Evolutionary conservation across 2,888 invertebrate species (phyloP).

Genomic region (Leucophora obtusa): DNA sequence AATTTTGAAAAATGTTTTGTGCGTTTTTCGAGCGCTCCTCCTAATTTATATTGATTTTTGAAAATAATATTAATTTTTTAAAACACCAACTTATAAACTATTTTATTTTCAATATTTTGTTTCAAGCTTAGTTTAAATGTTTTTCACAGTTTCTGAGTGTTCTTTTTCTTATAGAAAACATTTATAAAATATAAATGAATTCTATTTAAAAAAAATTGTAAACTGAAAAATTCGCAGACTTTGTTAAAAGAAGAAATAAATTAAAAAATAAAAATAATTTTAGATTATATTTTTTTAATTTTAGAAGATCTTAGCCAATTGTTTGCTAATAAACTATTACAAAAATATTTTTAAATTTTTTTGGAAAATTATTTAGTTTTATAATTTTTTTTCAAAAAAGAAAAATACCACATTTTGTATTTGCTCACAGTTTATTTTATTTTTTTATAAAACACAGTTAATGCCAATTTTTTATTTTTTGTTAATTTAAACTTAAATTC

Average conservation of each 20-base stretch:
- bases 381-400: constrained; percentile 37
- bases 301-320: constrained; percentile 59
- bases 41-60: constrained; percentile 55
- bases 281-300: constrained; percentile 37
- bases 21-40: constrained; percentile 70
- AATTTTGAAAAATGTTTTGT: constrained; percentile 53
- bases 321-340: constrained; percentile 32
- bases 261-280: constrained; percentile 7
- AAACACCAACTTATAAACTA: constrained; percentile 58
- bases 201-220: constrained; percentile 18
- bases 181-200: constrained; percentile 12
- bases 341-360: constrained; percentile 51
- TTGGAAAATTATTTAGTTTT: constrained; percentile 27
- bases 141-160: constrained; percentile 43
- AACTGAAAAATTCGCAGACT: constrained; percentile 48
- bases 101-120: constrained; percentile 7
- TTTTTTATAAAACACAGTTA: constrained; percentile 30
- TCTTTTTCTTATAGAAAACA: constrained; percentile 28
- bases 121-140: constrained; percentile 21
- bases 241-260: constrained; percentile 11
- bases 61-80: constrained; percentile 50
- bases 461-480: constrained; percentile 40
- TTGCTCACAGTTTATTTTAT: constrained; percentile 53
- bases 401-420: constrained; percentile 60
- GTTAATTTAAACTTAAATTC: constrained; percentile 26